Evolutionary conservation across 2,888 invertebrate genomes (phyloP), one percentile per base, ranked within the genome.

Genomic region (Chaetogeoica ovagalla): DNA sequence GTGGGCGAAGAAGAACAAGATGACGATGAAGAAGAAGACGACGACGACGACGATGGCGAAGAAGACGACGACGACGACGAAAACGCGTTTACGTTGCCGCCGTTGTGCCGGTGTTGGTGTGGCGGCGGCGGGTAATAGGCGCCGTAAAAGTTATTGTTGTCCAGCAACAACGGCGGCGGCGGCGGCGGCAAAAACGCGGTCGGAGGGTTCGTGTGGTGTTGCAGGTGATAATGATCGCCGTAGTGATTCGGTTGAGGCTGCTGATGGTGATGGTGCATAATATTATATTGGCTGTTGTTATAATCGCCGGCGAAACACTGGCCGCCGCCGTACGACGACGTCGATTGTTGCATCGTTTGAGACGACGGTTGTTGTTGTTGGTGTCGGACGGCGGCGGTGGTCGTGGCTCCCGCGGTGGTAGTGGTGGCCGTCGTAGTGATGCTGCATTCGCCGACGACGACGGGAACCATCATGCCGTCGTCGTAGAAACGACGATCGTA

Each of bases 211-310:
- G 19, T 11, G 1, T 11, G 23, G 6, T 23, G 39, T 0, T 55
- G 63, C 7, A 74, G 76, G 23, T 21, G 59, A 9, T 55, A 55
- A 43, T 30, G 19, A 8, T 30, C 30, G 63, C 17, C 11, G n/a
- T 55, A 17, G 63, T 23, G 73, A 66, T 63, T 63, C 73, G 48
- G 69, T 69, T 37, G 70, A 68, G 59, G 60, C 23, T 74, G 21
- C 13, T 23, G 23, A 2, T 23, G 60, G 4, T 60, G 60, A 3
- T 23, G 60, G 60, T 59, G 59, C 11, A 19, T 5, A n/a, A n/a
- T n/a, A n/a, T n/a, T n/a, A 19, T 55, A 48, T 13, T n/a, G 57
- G 57, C 57, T 9, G 59, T 60, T 9, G 59, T 60, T 9, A 60
- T 60, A 60, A 4, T 13, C 60, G 59, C n/a, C 43, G 66, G 55